Base-by-base conservation (phyloP, 1,140 invertebrate species). In the Bicyclus anynana region DNA sequence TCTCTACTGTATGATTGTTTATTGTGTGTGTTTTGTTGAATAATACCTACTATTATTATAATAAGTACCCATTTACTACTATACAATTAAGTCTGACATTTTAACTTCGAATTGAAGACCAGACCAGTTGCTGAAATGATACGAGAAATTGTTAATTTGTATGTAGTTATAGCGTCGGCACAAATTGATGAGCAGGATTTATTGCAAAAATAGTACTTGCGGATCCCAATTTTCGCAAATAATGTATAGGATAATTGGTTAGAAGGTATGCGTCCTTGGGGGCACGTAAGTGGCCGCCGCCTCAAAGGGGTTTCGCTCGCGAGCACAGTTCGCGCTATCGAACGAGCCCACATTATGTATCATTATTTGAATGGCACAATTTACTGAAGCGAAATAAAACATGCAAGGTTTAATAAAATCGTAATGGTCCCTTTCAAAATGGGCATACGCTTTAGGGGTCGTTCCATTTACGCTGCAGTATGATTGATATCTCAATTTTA, bases 351-450 rank as follows among this genome's bases (percentile, higher is more conserved):
- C 72, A 84, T 87, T 84, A 84, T 79, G 77, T 79, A 72, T 82
- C 80, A 87, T 84, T 87, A 84, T 76, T 69, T 72, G 69, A 84
- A 87, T 83, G 72, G 75, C 72, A 79, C 72, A 82, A 80, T 81
- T 81, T 80, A 67, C 74, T 73, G 67, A 33, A 46, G 53, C 59
- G 61, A 77, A 72, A 75, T 69, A 44, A 44, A 47, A 47, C 58
- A 27, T 66, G 26, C 40, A 18, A 47, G 35, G 23, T 47, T n/a
- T 48, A 27, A 18, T 53, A 40, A 51, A 42, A 40, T 42, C 42
- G 51, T 53, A 42, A 42, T 53, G 20, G 20, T 35, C 14, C 40
- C 9, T 40, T 17, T 38, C 37, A 38, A 38, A 38, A 14, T 17
- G 37, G 6, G 37, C 37, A 38, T 38, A 9, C 12, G 37, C 37